Evolutionary conservation across 2,888 invertebrate genomes (phyloP).

Genomic region (Therioaphis trifolii): DNA sequence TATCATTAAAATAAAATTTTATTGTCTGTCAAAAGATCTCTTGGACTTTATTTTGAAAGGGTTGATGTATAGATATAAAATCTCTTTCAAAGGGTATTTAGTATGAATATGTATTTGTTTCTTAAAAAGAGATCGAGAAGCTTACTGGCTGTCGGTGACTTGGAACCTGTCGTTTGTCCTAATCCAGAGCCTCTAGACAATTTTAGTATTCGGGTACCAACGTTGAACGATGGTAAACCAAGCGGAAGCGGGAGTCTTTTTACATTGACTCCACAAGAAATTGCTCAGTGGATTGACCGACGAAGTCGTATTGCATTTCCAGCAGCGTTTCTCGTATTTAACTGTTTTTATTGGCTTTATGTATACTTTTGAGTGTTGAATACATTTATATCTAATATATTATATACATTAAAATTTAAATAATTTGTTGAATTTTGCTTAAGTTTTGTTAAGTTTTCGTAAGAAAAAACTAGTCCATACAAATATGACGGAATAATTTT

Average conservation of each 20-base stretch:
- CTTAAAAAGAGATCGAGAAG: slow-evolving; percentile 40
- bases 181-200: slow-evolving; percentile 58
- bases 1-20: no score
- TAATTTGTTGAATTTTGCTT: no score
- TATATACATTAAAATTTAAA: no score
- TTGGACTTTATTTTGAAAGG: no score
- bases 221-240: slow-evolving; percentile 23
- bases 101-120: no score
- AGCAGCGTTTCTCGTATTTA: slow-evolving; percentile 81
- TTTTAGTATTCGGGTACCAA: slow-evolving; percentile 47
- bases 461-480: not conserved
- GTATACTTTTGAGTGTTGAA: slow-evolving; percentile 70
- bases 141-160: slow-evolving; percentile 36
- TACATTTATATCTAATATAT: no score
- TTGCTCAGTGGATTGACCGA: slow-evolving; percentile 87
- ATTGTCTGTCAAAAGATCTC: no score
- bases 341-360: slow-evolving; percentile 83
- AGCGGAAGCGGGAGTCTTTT: slow-evolving; percentile 73
- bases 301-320: slow-evolving; percentile 84
- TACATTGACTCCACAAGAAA: slow-evolving; percentile 88
- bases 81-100: no score
- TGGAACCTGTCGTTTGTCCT: slow-evolving; percentile 44
- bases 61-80: no score
- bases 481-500: not conserved
- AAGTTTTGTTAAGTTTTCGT: not conserved